These are phyloP conservation scores for Liasis olivaceus DNA, from an alignment of 2,797 vertebrate species.

Conservation along the genomic window DNA sequence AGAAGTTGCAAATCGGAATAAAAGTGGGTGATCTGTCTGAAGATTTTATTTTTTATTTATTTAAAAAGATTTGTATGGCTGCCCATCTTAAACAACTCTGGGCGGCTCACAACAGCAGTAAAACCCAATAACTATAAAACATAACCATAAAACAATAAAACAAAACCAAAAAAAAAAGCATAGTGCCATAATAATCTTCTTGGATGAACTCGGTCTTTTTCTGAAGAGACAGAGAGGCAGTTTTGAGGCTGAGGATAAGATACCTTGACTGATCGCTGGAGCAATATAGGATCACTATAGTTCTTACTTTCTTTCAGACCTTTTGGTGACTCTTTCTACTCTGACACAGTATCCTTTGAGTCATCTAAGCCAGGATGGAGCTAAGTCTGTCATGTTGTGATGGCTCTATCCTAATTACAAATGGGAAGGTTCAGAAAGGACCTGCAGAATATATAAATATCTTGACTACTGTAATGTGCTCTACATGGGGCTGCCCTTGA, in stretches of 20 bases:
- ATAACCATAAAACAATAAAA: no score
- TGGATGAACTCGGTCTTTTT: not conserved
- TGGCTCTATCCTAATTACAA: not conserved
- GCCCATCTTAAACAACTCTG: no score
- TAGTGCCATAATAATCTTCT: no score
- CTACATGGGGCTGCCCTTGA: no score
- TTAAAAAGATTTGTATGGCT: not conserved
- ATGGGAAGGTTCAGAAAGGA: not conserved
- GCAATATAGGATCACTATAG: not conserved
- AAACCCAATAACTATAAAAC: not conserved
- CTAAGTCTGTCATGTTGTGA: not conserved
- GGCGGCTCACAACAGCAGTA: not conserved
- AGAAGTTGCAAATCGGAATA: not conserved
- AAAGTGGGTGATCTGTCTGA: not conserved
- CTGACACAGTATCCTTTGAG: not conserved
- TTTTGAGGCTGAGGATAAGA: not conserved
- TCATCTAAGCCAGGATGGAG: not conserved
- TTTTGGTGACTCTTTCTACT: not conserved
- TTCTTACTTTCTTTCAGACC: no score
- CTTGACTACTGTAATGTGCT: no score
- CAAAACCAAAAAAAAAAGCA: no score
- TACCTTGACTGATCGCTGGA: not conserved
- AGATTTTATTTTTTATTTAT: not conserved
- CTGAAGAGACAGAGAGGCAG: not conserved
- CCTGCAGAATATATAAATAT: not conserved